A percentile compares a stretch with the other conserved stretches of the same genome.
Conservation (phyloP, 2,888 invertebrate species). For the Hirtodrosophila trivittata region DNA sequence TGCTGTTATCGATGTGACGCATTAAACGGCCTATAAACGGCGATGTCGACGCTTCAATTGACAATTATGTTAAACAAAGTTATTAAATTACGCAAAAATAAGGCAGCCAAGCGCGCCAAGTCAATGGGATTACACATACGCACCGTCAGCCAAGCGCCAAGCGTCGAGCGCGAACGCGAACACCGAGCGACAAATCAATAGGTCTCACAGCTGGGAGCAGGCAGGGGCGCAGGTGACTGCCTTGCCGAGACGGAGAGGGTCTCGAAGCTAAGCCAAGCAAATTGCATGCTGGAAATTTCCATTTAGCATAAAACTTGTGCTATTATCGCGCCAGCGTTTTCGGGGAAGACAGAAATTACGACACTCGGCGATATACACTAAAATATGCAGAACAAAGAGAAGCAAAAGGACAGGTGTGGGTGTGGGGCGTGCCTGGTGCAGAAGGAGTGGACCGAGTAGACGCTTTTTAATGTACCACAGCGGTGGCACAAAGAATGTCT, state of each 20-base stretch:
- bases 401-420: too few species aligned
- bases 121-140: constrained; percentile 76
- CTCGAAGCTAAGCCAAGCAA: constrained; percentile 55
- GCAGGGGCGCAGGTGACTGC: constrained; percentile 22
- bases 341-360: constrained; percentile 67
- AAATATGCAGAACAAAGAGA: constrained; percentile 59
- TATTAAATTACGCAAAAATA: constrained; percentile 79
- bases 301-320: constrained; percentile 77
- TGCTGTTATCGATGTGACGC: constrained; percentile 55
- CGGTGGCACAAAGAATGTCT: constrained; percentile 73
- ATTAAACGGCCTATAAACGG: constrained; percentile 72
- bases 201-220: neutral
- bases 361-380: constrained; percentile 71
- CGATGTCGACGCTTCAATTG: constrained; percentile 76
- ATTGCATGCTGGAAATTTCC: constrained; percentile 76
- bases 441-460: constrained; percentile 61
- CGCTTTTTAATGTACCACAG: constrained; percentile 76
- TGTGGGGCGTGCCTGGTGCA: neutral
- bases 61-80: constrained; percentile 81
- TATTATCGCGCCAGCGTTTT: constrained; percentile 58
- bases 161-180: neutral
- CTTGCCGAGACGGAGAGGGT: constrained; percentile 3
- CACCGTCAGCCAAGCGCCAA: constrained; percentile 42
- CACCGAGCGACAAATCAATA: neutral
- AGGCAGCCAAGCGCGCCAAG: constrained; percentile 63